phyloP scores from a whole-genome alignment of 2,888 invertebrate species.

The Phaedon cochleariae region DNA sequence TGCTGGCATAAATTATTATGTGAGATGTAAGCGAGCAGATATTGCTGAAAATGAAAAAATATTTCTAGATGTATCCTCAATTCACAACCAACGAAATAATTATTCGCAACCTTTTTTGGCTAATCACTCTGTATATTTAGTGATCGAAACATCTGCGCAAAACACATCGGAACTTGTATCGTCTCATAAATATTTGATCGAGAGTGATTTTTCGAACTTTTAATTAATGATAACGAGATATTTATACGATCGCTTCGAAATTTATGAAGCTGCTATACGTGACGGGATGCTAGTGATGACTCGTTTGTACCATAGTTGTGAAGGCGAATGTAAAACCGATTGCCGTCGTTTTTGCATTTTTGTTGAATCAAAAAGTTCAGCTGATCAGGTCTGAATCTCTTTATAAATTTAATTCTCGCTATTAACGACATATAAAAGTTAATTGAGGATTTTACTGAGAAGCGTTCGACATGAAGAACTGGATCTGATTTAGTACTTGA shows the following conservation, averaged over 20 bases:
- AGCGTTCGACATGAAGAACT: neutral
- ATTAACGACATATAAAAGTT: neutral
- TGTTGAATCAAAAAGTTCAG: slow-evolving; percentile 40
- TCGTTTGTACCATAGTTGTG: slow-evolving; percentile 51
- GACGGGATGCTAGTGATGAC: slow-evolving; percentile 46
- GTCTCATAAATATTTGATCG: slow-evolving; percentile 50
- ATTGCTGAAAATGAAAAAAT: no score
- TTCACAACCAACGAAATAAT: no score
- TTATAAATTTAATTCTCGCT: neutral
- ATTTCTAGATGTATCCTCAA: no score
- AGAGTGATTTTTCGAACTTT: slow-evolving; percentile 47
- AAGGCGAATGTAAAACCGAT: slow-evolving; percentile 52
- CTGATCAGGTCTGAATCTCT: slow-evolving; percentile 5
- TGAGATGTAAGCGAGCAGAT: no score
- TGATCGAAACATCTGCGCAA: slow-evolving; percentile 34
- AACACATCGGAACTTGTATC: slow-evolving; percentile 35
- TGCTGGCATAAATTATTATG: no score
- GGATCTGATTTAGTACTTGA: neutral
- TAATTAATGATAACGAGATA: slow-evolving; percentile 52
- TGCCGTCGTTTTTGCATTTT: slow-evolving; percentile 49
- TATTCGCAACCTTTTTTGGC: neutral
- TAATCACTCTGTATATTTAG: neutral
- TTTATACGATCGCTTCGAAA: slow-evolving; percentile 42
- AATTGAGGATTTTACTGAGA: neutral
- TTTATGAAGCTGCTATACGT: slow-evolving; percentile 36